Base-by-base conservation (phyloP, 2,888 invertebrate genomes). In the Drosophila monieri region DNA sequence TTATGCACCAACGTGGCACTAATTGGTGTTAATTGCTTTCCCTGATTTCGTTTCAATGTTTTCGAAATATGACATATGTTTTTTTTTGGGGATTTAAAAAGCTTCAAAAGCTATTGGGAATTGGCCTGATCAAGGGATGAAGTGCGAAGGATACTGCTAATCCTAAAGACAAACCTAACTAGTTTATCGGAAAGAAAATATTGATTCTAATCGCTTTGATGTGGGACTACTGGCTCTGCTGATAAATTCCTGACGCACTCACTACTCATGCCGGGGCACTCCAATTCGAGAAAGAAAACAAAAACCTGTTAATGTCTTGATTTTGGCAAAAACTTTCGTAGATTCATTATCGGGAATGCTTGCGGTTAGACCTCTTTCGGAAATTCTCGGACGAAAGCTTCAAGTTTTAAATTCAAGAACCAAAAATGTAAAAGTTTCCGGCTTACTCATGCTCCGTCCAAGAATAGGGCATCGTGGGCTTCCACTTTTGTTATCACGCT, bases 401-500 rank as follows among this genome's bases (percentile, higher is more conserved):
- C n/a, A 12, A 12, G 15, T 15, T 37, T 48, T 54, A 23, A 5
- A 23, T 14, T 55, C n/a, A 35, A 25, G 6, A 23, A 57, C 6
- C 39, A 47, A 39, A 37, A 14, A 44, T 23, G 9, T 9, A 25
- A 54, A 55, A 35, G 44, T 47, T 12, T 9, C 25, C 23, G 5
- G 58, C 12, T 60, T 58, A 47, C 39, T 47, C 23, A 47, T 30
- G 60, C 18, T 37, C 12, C 37, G 21, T 9, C 27, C 6, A 9
- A 14, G 46, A 60, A 58, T 46, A 67, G 68, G 39, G 68, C 53
- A 69, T 59, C 15, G 37, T 6, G 9, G 30, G 25, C 10, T 68
- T 68, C 68, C 47, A 15, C 18, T 47, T 18, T 27, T 30, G 47
- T 43, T 37, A 52, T 69, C 32, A 53, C 53, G 60, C 48, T 47